Evolutionary conservation across 2,113 vertebrate genomes (phyloP).

Genomic region (Macrotus californicus): DNA sequence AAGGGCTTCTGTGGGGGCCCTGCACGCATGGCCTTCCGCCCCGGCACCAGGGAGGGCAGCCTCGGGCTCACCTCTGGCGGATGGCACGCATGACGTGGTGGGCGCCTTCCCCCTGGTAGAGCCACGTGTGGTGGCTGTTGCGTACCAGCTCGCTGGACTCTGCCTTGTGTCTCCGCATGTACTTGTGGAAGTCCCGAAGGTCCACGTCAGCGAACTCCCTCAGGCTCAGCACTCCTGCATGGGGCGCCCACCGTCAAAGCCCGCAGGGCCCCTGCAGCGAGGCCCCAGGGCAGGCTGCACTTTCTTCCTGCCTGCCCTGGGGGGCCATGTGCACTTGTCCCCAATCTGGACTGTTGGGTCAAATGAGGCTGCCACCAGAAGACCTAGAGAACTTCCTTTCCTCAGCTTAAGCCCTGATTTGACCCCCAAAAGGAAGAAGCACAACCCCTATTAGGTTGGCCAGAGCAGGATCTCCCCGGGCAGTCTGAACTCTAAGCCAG

Average conservation of each 20-base stretch:
- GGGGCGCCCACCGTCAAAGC: slow-evolving; percentile 10
- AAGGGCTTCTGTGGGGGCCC: neutral
- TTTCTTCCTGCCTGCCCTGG: slow-evolving; percentile 41
- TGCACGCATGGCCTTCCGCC: neutral
- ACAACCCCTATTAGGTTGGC: neutral
- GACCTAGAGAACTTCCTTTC: slow-evolving; percentile 44
- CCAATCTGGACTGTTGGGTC: slow-evolving; percentile 42
- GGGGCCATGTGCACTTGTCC: slow-evolving; percentile 42
- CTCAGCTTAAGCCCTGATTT: slow-evolving; percentile 28
- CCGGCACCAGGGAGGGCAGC: neutral
- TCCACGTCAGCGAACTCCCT: slow-evolving; percentile 90
- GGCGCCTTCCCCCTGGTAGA: slow-evolving; percentile 92
- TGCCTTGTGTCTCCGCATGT: slow-evolving; percentile 81
- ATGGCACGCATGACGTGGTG: slow-evolving; percentile 90
- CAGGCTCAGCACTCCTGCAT: slow-evolving; percentile 86
- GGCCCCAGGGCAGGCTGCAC: neutral
- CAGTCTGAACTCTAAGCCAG: neutral
- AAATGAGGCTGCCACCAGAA: slow-evolving; percentile 51
- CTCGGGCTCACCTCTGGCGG: slow-evolving; percentile 86
- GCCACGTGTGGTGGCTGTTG: slow-evolving; percentile 92
- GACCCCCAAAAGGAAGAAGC: neutral
- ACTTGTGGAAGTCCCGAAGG: slow-evolving; percentile 86
- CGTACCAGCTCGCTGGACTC: slow-evolving; percentile 85
- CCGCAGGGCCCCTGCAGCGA: neutral
- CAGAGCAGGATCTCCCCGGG: neutral